Evolutionary conservation across 2,113 vertebrate species (phyloP), one percentile per base, ranked within the genome.

Genomic region (Paraplagusia blochii): DNA sequence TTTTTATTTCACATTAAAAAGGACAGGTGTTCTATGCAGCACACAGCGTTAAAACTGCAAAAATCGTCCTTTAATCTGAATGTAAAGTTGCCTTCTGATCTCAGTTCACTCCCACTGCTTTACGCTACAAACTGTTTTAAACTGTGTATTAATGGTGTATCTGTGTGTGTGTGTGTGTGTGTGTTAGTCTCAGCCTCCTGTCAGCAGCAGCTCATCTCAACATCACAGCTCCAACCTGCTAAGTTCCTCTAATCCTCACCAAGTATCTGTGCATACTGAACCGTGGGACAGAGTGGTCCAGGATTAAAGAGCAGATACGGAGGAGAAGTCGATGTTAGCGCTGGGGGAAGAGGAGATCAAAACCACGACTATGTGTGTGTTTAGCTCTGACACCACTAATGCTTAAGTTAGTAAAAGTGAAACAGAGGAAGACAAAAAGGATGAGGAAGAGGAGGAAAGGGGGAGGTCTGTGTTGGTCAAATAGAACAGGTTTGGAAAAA

Each of bases 301-400:
- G 40, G 59, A 56, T 74, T 34, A 78, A 80, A 81, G 38, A 57
- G 68, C 45, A 43, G 55, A 36, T 33, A 12, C 22, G 5, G 49
- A 73, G 63, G 60, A 59, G 57, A 80, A 77, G 83, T 83, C 85
- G 36, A 85, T 84, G 76, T 64, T 79, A 79, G 84, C 57, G 57
- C 49, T 1, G 63, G 69, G 63, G 8, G 66, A 51, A 59, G 49
- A 47, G 58, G 12, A 76, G 85, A 85, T 87, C 79, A 85, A 81
- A 84, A 64, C 45, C 52, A 16, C 8, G 40, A 62, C 68, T 18
- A 47, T 53, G 52, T 76, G 38, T 40, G 74, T 67, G 65, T 72
- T 84, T 80, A 78, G 72, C 43, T 38, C 53, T 1, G 35, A 82
- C 79, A 70, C 56, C 75, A 18, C 33, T 10, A 22, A 53, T 56